phyloP scores from a whole-genome alignment of 2,888 invertebrate species.

The Acanthopleura granulata region DNA sequence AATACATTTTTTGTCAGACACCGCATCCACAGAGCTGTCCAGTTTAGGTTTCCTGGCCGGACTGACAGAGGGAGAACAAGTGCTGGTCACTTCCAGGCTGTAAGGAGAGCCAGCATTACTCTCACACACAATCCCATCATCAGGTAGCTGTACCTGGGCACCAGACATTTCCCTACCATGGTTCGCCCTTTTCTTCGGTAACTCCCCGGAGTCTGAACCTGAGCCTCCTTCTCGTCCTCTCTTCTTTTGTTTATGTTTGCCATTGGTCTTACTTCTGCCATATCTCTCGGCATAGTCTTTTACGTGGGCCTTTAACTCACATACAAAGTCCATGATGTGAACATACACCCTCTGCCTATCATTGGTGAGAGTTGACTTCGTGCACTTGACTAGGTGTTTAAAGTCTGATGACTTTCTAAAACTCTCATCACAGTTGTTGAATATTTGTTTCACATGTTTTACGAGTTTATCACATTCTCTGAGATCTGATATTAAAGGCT shows the following conservation, averaged over 20 bases:
- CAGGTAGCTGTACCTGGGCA: background rate
- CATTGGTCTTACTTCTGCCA: background rate
- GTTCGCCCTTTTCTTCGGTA: background rate
- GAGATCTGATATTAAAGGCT: conserved; percentile 33
- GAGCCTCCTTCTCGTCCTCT: background rate
- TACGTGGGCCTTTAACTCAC: conserved; percentile 47
- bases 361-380: conserved; percentile 38
- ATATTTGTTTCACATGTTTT: conserved; percentile 45
- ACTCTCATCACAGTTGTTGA: conserved; percentile 41
- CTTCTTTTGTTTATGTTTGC: background rate
- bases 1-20: too few species aligned
- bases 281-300: background rate
- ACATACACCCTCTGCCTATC: conserved; percentile 47
- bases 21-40: too few species aligned
- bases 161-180: background rate
- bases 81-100: background rate
- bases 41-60: background rate
- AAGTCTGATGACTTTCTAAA: conserved; percentile 46
- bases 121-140: background rate
- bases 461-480: conserved; percentile 43
- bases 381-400: conserved; percentile 32
- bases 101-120: background rate
- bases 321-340: conserved; percentile 50
- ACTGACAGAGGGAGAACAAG: conserved; percentile 5
- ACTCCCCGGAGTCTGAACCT: background rate